Evolutionary conservation across 2,797 vertebrate species (phyloP), one percentile per base, ranked within the genome.

Genomic region (Sebastiscus tertius): DNA sequence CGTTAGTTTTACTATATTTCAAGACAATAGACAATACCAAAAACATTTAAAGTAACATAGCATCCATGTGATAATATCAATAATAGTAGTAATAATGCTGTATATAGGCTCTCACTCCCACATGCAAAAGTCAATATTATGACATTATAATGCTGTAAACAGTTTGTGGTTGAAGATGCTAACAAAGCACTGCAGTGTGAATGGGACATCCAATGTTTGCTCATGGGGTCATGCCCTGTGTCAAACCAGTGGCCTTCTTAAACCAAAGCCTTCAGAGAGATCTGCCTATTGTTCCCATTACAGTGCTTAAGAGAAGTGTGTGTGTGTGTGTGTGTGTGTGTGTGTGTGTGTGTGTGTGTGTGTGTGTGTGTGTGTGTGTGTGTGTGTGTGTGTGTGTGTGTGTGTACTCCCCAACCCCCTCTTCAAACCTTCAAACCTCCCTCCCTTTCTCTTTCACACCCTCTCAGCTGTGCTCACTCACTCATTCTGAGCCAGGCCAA

Each of bases 391-490:
- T 24, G 24, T 24, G 24, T 24, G 24, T 24, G 24, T 24, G 24
- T 24, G 24, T 24, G 24, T 2, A 80, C 62, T 84, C 86, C 87
- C 86, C 88, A 85, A 87, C 92, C 91, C 92, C 93, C 92, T 91
- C 87, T 91, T 73, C 89, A 92, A 92, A 90, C 86, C 86, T 91
- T 81, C 10, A 42, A 42, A 42, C 82, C 84, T 80, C 83, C 72
- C 82, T 86, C 77, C 83, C 86, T 93, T 92, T 93, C 92, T 92
- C 90, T 92, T 93, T 93, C 92, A 93, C 93, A 90, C 87, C 94
- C 92, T 94, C 93, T 96, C 94, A 92, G 93, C 95, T 96, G 94
- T 95, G 96, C 93, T 94, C 93, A 80, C 85, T 95, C 92, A 93
- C 65, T 67, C 65, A 67, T 78, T 90, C 88, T 81, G 76, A 93